Evolutionary conservation across 1,140 invertebrate genomes (phyloP), one percentile per base, ranked within the genome.

Genomic region (Chironomus striatipennis): DNA sequence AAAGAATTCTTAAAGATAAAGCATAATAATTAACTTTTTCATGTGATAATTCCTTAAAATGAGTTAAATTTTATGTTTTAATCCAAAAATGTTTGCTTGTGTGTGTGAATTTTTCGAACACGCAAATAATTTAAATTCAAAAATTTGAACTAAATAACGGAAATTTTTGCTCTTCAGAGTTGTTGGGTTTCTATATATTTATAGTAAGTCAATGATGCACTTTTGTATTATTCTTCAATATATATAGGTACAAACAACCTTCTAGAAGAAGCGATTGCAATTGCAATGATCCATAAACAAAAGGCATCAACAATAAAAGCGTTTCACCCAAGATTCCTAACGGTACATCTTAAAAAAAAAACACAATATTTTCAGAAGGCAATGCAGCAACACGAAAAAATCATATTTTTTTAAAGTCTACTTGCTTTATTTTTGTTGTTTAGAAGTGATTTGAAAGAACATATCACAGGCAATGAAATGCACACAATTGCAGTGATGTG

Each of bases 271-370:
- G 18, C 9, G 17, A 70, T 70, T 70, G 17, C 17, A 70, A 70
- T 57, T 57, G 47, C 65, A 70, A 70, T 70, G 65, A 70, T 70
- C 65, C 65, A 70, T 70, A 70, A 70, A 70, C 65, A 70, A 70
- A 70, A 18, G 65, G 2, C 47, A 57, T n/a, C 12, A n/a, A 5
- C 12, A 57, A 57, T 57, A n/a, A 57, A 57, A 57, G 47, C 47
- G 47, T 57, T 57, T 57, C 47, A 57, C 47, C 47, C 47, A n/a
- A 57, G 47, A 70, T 10, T 70, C 20, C 17, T 70, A 70, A 70
- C 65, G 65, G 65, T 70, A 70, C 6, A 18, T 70, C 20, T 57
- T 57, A 12, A n/a, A n/a, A n/a, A n/a, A n/a, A n/a, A n/a, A n/a
- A n/a, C n/a, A n/a, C n/a, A n/a, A 57, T 57, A 57, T n/a, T 57